Evolutionary conservation across 2,797 vertebrate species (phyloP), one percentile per base, ranked within the genome.

Genomic region (Emys orbicularis): DNA sequence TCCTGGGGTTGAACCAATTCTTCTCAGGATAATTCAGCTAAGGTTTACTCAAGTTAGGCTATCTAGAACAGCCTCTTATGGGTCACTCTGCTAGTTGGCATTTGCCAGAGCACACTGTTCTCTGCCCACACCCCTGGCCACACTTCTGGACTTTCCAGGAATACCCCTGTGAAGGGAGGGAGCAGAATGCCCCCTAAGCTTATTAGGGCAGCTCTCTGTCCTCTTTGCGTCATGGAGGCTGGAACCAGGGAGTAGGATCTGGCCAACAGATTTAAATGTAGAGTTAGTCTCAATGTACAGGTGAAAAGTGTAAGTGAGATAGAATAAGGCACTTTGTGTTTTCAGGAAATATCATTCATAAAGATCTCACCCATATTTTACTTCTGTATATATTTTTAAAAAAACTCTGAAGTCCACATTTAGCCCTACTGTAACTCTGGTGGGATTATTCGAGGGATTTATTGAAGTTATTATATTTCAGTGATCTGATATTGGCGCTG

Each of bases 31-130:
- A 72, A 41, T 72, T 72, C 37, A 41, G 68, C 37, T 72, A 72
- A 72, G 7, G n/a, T 90, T 92, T 65, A 47, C 6, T 34, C 23
- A 5, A 13, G 44, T 1, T 18, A 31, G 87, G 49, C 11, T 37
- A 0, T 79, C 49, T 72, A 81, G 25, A 52, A 5, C 57, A n/a
- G 1, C 31, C 3, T 16, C 57, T 84, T 83, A 54, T 0, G 0
- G 68, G 37, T 37, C 65, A 37, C 34, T 68, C 34, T 68, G 34
- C 18, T n/a, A 68, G 18, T 10, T 68, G 65, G n/a, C 18, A 68
- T 68, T 68, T 68, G 34, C 8, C 34, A n/a, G 65, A 37, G 15
- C 18, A 34, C 34, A 68, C 34, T 68, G 18, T 37, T n/a, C 18
- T 72, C 10, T 41, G 37, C 37, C 23, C 19, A 41, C 11, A 41